These are phyloP conservation scores for Poeciliopsis turneri DNA, from an alignment of 2,797 vertebrate species.

Conservation along the genomic window DNA sequence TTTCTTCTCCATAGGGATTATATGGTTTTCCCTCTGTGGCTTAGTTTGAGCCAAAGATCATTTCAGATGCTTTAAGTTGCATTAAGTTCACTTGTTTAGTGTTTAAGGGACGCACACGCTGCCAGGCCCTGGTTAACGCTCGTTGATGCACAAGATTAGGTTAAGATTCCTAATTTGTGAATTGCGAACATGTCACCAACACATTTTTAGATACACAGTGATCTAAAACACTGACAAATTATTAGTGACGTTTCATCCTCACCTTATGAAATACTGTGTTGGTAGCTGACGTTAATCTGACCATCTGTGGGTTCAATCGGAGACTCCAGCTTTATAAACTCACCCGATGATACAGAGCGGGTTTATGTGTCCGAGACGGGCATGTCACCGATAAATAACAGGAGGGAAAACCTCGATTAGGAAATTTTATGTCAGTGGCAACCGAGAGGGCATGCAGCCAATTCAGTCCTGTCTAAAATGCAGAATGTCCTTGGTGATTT, in stretches of 20 bases:
- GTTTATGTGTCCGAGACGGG: too few species aligned
- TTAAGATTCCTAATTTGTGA: background rate
- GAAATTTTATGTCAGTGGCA: slow-evolving; percentile 25
- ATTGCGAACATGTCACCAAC: background rate
- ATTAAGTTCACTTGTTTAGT: too few species aligned
- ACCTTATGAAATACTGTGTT: background rate
- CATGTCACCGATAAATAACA: background rate
- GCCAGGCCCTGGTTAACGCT: background rate
- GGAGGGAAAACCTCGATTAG: slow-evolving; percentile 49
- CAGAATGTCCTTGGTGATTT: slow-evolving; percentile 48
- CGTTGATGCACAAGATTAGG: background rate
- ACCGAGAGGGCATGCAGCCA: background rate
- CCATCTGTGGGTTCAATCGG: background rate
- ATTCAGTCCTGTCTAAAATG: slow-evolving; percentile 25
- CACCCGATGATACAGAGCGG: background rate
- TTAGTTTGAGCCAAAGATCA: background rate
- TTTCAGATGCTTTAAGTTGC: background rate
- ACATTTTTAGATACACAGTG: background rate
- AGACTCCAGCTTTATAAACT: background rate
- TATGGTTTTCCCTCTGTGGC: background rate
- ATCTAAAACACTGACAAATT: background rate
- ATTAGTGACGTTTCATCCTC: background rate
- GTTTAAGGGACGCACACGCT: too few species aligned
- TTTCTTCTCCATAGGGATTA: background rate
- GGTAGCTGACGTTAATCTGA: background rate